Evolutionary conservation across 2,113 vertebrate genomes (phyloP).

Genomic region (Silurus asotus): DNA sequence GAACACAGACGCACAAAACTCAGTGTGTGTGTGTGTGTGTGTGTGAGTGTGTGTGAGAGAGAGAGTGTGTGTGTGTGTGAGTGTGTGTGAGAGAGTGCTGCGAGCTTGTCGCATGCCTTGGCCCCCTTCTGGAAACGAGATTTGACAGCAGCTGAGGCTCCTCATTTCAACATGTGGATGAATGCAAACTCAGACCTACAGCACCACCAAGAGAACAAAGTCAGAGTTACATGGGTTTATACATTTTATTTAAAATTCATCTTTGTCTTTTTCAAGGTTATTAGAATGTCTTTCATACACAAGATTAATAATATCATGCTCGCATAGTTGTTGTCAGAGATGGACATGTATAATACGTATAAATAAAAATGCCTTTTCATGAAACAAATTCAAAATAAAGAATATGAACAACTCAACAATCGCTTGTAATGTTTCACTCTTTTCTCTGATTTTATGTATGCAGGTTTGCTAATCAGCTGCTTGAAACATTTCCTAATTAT

Average conservation of each 20-base stretch:
- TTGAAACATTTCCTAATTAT: too few species aligned
- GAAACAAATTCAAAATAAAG: too few species aligned
- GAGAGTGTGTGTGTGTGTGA: not conserved
- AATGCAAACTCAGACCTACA: slow-evolving; percentile 16
- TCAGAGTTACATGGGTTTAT: too few species aligned
- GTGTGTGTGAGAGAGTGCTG: slow-evolving; percentile 39
- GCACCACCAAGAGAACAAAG: slow-evolving; percentile 25
- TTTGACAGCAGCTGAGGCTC: slow-evolving; percentile 64
- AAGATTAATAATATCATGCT: not conserved
- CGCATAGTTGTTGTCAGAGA: too few species aligned
- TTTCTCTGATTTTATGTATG: too few species aligned
- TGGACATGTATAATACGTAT: too few species aligned
- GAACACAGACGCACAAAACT: not conserved
- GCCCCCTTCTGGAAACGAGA: slow-evolving; percentile 66
- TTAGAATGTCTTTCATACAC: not conserved
- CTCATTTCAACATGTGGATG: not conserved
- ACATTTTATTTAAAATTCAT: not conserved
- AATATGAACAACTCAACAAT: too few species aligned
- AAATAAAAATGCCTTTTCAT: too few species aligned
- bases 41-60: not conserved
- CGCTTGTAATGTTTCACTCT: too few species aligned
- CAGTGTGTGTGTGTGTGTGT: not conserved
- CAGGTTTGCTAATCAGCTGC: too few species aligned
- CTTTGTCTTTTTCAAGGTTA: not conserved
- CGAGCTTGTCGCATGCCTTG: slow-evolving; percentile 57